Evolutionary conservation across 2,113 vertebrate species (phyloP).

Genomic region (Hystrix brachyura): DNA sequence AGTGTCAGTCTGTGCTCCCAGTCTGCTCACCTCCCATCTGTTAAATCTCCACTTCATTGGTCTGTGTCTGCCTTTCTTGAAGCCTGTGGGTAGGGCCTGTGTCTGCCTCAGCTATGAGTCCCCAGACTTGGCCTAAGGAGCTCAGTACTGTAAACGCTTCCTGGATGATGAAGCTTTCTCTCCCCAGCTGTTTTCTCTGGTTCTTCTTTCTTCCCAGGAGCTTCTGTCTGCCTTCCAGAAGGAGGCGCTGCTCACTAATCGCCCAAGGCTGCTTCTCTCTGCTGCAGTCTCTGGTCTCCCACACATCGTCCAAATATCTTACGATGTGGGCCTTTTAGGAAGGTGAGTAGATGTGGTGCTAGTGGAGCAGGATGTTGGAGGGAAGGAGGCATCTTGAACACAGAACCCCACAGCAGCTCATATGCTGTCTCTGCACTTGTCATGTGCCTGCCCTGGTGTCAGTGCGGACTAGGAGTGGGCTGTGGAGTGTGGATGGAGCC

Average conservation of each 20-base stretch:
- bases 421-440: background rate
- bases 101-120: background rate
- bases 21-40: background rate
- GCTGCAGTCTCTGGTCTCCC: slow-evolving; percentile 71
- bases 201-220: slow-evolving; percentile 86
- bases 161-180: no score
- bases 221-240: slow-evolving; percentile 79
- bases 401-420: background rate
- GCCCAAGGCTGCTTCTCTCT: slow-evolving; percentile 54
- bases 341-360: background rate
- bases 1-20: background rate
- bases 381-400: background rate
- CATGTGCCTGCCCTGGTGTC: background rate
- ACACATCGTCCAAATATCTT: slow-evolving; percentile 24
- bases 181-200: background rate
- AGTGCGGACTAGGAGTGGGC: background rate
- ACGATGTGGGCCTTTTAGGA: slow-evolving; percentile 30
- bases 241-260: background rate
- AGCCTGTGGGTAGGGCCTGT: background rate
- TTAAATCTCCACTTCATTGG: background rate
- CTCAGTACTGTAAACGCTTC: background rate
- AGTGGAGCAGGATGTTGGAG: no score
- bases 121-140: background rate
- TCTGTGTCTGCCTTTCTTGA: background rate
- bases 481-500: background rate